Percentiles rank a stretch among this genome's conserved stretches.
phyloP scores from a whole-genome alignment of 2,113 vertebrate genomes.

The Actinemys pallida region DNA sequence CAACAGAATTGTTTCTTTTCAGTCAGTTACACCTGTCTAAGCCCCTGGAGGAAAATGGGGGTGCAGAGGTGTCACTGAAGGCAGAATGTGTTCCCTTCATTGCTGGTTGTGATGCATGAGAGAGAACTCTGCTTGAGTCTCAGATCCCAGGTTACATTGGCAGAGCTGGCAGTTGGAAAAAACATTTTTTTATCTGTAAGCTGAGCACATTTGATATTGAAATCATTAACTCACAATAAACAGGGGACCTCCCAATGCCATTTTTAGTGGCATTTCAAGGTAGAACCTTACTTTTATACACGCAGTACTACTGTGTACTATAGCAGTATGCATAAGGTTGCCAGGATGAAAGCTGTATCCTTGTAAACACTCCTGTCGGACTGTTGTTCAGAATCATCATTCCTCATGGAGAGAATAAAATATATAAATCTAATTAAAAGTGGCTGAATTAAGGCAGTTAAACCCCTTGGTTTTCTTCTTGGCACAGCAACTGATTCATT shows the following conservation, averaged over 20 bases:
- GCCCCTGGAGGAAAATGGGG: background rate
- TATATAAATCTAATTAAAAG: background rate
- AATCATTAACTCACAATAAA: background rate
- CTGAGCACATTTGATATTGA: background rate
- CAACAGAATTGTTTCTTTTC: background rate
- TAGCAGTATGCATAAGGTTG: background rate
- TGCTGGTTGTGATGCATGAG: background rate
- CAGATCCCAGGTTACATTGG: background rate
- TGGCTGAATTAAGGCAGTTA: background rate
- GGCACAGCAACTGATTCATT: background rate
- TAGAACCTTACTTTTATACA: background rate
- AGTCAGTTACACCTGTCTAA: background rate
- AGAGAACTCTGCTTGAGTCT: background rate
- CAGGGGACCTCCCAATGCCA: background rate
- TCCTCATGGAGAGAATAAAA: background rate
- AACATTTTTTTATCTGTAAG: background rate
- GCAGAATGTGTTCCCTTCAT: background rate
- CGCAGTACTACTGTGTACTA: background rate
- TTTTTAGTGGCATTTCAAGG: background rate
- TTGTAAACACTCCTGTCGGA: background rate
- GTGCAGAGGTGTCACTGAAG: slow-evolving; percentile 2
- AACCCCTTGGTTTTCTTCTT: background rate
- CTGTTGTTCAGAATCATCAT: background rate
- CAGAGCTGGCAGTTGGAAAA: background rate
- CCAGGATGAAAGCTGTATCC: background rate